phyloP scores from a whole-genome alignment of 2,797 vertebrate species.

The Sebastes cheni region DNA sequence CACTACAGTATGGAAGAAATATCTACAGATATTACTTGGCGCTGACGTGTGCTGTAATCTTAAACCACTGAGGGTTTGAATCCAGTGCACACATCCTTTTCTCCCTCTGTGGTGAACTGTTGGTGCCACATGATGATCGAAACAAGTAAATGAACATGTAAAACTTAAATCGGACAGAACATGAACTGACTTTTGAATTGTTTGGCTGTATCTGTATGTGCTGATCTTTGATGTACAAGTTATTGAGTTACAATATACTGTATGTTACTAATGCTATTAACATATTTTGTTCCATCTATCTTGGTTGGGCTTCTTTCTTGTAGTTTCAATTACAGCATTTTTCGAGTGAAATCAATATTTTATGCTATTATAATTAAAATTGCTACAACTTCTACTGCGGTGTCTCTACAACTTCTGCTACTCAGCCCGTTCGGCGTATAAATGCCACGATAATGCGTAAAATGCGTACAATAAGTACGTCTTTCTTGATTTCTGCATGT shows the following conservation, averaged over 20 bases:
- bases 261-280: not conserved
- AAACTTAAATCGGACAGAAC: not conserved
- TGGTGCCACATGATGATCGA: not conserved
- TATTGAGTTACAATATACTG: not conserved
- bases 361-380: not conserved
- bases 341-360: not conserved
- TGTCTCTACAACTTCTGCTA: not conserved
- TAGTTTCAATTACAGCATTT: no score
- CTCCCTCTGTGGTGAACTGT: not conserved
- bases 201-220: not conserved
- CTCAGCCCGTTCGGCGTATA: no score
- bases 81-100: conserved; percentile 20
- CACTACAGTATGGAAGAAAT: not conserved
- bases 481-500: no score
- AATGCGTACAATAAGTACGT: fast-evolving
- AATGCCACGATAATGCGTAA: no score
- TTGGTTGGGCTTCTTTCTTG: not conserved
- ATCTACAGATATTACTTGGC: not conserved
- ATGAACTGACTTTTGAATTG: not conserved
- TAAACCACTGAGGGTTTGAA: conserved; percentile 41
- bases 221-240: not conserved
- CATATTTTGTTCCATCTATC: not conserved
- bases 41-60: conserved; percentile 5
- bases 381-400: not conserved
- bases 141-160: conserved; percentile 10